Evolutionary conservation across 2,888 invertebrate species (phyloP), one percentile per base, ranked within the genome.

Genomic region (Artemia sp.): DNA sequence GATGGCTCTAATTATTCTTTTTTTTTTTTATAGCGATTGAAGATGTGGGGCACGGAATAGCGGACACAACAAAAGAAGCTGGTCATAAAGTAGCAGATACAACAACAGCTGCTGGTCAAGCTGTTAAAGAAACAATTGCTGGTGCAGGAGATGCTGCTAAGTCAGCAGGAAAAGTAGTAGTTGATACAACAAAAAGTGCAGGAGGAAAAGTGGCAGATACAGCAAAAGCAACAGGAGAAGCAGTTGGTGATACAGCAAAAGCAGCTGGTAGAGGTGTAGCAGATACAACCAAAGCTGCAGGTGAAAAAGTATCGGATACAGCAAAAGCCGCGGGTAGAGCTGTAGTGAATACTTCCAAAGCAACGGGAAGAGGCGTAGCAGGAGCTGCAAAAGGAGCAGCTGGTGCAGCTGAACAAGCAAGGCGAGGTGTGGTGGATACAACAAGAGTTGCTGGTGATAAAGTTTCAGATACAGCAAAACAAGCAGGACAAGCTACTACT

Each of bases 281-380:
- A 19, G 64, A 58, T 24, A 58, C 64, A n/a, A 58, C 64, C 64
- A 8, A 58, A 58, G 64, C 64, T 10, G 64, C 10, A 24, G 64
- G 64, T 1, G 14, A 58, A 24, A 58, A 58, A 24, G 10, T 58
- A 19, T n/a, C 64, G 14, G 64, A 10, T 10, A 58, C 64, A 10
- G 64, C 14, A 9, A n/a, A 24, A 58, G 64, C 64, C 24, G 64
- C 64, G 11, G 38, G 38, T 38, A 38, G 38, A 0, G 38, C 38
- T 38, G 38, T 38, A 38, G 38, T 38, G 3, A 4, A 38, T 38
- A 38, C 38, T 38, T 38, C 38, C 38, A 38, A 38, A 38, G 38
- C 38, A 38, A 24, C 24, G 8, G 64, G 64, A n/a, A 58, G 10
- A 58, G n/a, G 14, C 2, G 64, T 24, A 58, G 64, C 64, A 19